A percentile compares a stretch with the other conserved stretches of the same genome.
Evolutionary conservation across 2,797 vertebrate species (phyloP).

Genomic region (Chelidonichthys spinosus): DNA sequence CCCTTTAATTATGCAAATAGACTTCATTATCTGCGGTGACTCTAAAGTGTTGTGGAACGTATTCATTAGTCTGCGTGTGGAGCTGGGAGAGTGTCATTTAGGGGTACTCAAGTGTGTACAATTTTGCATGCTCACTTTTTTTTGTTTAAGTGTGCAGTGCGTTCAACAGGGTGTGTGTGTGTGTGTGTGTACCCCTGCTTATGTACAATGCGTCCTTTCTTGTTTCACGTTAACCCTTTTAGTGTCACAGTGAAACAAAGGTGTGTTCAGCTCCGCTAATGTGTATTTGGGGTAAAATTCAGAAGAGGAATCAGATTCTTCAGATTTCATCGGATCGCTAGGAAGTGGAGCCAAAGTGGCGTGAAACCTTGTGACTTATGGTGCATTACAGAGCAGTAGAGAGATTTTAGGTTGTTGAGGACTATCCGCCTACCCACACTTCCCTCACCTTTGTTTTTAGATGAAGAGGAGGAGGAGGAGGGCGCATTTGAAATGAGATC

Average conservation of each 20-base stretch:
- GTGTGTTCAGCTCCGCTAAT: background rate
- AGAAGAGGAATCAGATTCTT: background rate
- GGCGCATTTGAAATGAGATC: too few species aligned
- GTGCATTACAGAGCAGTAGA: background rate
- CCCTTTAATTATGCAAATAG: conserved; percentile 83
- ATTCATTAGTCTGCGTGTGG: conserved; percentile 69
- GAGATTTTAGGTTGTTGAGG: background rate
- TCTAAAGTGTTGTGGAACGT: conserved; percentile 71
- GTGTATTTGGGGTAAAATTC: conserved; percentile 3
- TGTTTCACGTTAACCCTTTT: background rate
- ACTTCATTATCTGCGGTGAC: conserved; percentile 74
- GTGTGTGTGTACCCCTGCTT: conserved; percentile 9
- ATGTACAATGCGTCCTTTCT: background rate
- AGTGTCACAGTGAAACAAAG: conserved; percentile 10
- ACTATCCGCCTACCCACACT: background rate
- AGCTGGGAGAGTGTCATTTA: conserved; percentile 55
- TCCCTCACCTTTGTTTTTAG: background rate
- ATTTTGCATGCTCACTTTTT: conserved; percentile 39
- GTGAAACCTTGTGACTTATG: background rate
- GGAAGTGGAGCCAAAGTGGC: background rate
- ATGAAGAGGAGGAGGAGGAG: background rate
- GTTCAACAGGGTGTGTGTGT: conserved; percentile 33
- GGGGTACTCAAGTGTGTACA: conserved; percentile 55
- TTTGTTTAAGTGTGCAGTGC: conserved; percentile 18
- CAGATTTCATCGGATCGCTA: background rate